Conservation (phyloP, 1,140 invertebrate species). For the Aphaenogaster rudis region DNA sequence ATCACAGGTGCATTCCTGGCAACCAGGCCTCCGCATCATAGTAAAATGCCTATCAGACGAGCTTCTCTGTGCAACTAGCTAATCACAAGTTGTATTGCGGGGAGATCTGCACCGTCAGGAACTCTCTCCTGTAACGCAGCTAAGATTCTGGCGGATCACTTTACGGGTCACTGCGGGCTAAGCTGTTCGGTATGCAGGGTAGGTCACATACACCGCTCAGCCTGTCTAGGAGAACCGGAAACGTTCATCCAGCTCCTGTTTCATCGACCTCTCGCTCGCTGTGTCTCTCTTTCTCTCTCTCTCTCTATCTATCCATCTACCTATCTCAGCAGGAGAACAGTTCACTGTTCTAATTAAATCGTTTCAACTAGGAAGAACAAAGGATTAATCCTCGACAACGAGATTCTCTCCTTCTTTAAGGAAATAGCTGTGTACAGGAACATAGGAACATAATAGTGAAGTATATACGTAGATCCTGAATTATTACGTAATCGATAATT, state of each 20-base stretch:
- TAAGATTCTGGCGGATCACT: constrained; percentile 53
- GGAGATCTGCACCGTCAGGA: not conserved
- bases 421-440: not conserved
- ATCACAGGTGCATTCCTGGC: constrained; percentile 15
- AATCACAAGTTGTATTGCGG: not conserved
- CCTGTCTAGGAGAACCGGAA: constrained; percentile 40
- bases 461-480: not conserved
- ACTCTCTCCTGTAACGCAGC: not conserved
- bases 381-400: constrained; percentile 10
- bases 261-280: not conserved
- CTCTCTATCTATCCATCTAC: not conserved
- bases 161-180: constrained; percentile 41
- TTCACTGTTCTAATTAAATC: constrained; percentile 1
- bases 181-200: constrained; percentile 42
- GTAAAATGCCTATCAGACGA: constrained; percentile 34
- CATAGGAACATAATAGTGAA: not conserved
- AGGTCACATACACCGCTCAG: not conserved
- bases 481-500: constrained; percentile 26
- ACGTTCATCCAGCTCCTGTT: constrained; percentile 18
- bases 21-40: not conserved
- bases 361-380: not conserved
- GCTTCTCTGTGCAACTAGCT: constrained; percentile 13
- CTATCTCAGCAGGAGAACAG: not conserved
- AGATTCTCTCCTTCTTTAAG: not conserved
- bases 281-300: not conserved